Evolutionary conservation across 1,140 invertebrate genomes (phyloP), one percentile per base, ranked within the genome.

Genomic region (Fopius arisanus): DNA sequence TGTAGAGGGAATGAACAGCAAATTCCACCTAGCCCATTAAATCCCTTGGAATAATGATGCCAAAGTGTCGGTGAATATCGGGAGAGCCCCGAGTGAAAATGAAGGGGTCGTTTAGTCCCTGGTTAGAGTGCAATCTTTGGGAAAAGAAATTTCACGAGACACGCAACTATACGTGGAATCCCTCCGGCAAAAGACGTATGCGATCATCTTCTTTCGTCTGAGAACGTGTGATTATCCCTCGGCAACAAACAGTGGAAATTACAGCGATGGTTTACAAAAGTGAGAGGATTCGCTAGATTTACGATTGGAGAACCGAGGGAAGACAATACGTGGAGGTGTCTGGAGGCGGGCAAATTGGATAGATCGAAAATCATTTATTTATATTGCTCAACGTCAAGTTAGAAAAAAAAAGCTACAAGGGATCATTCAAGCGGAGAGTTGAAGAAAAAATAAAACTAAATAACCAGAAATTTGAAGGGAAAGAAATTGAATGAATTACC

Each of bases 211-310:
- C 54, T 26, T 26, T 59, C 54, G 21, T 26, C 21, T 23, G 54
- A 59, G 54, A 59, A 59, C 16, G 54, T 59, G 26, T 59, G 54
- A 59, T 59, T 59, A 59, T 59, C 54, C 54, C 54, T 59, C 23
- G 14, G 54, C 54, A 59, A 26, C 54, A 59, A 59, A 59, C 54
- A 59, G 19, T 12, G 54, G 19, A 59, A 26, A 59, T 59, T 59
- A 59, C 54, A 28, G 43, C 54, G 54, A 59, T 23, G 23, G 54
- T 26, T 26, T 59, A 23, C 54, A 9, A 59, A 59, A 59, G 23
- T 59, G 21, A 59, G 23, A 28, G 54, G 43, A 12, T 48, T 48
- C 43, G 43, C 43, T 48, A n/a, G 43, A 48, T 48, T 48, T 19
- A 48, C 43, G n/a, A 48, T 48, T 48, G 43, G 12, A 37, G 33